phyloP scores from a whole-genome alignment of 2,113 vertebrate genomes.

The Pogonocichla stellata region DNA sequence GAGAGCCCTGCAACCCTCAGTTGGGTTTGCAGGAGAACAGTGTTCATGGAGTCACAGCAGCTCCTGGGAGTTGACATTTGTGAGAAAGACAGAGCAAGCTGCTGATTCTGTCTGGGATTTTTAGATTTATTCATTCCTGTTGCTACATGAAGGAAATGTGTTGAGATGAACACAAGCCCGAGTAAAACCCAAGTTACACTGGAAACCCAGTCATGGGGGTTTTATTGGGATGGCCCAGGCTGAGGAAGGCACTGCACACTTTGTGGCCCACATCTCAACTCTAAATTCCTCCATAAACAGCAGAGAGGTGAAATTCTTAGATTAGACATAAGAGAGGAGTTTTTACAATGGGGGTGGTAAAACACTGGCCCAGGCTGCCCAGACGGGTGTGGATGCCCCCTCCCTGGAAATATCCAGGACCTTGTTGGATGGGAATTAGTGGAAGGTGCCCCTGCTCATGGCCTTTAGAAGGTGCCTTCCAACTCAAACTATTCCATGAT shows the following conservation, averaged over 20 bases:
- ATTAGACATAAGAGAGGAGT: neutral
- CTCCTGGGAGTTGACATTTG: constrained; percentile 57
- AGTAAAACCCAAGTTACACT: rapidly evolving
- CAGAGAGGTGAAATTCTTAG: neutral
- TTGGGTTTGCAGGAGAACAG: neutral
- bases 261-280: neutral
- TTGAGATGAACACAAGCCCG: neutral
- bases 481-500: neutral
- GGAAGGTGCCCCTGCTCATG: neutral
- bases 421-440: neutral
- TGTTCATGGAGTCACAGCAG: constrained; percentile 20
- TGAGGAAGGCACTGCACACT: neutral
- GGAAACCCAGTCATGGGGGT: neutral
- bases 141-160: constrained; percentile 25
- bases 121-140: constrained; percentile 44
- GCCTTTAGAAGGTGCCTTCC: neutral
- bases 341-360: neutral
- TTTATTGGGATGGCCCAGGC: neutral
- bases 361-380: neutral
- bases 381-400: neutral
- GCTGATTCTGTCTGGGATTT: constrained; percentile 18
- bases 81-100: constrained; percentile 17
- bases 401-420: neutral
- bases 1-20: neutral
- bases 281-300: neutral